Evolutionary conservation across 2,797 vertebrate species (phyloP).

Genomic region (Sebastes paucispinis): DNA sequence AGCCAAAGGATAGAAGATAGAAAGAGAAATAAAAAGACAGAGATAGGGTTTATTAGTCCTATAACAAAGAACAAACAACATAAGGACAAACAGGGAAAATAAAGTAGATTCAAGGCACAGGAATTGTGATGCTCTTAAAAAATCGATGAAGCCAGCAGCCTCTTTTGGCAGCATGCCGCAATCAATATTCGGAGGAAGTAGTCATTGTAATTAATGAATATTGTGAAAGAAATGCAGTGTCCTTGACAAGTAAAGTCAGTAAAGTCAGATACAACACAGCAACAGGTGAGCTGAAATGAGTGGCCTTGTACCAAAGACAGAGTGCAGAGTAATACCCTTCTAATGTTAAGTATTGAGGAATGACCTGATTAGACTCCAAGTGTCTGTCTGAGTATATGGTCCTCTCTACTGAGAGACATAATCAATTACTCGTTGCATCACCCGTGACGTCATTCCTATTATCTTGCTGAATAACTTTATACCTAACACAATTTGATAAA

Average conservation of each 20-base stretch:
- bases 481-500: not conserved
- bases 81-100: not conserved
- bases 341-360: too few species aligned
- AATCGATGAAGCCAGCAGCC: not conserved
- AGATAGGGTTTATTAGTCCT: not conserved
- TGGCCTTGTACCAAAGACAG: not conserved
- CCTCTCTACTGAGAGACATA: constrained; percentile 5
- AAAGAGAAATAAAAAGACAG: not conserved
- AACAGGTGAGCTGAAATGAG: not conserved
- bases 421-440: not conserved
- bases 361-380: not conserved
- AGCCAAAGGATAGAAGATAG: not conserved
- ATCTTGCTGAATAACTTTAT: not conserved
- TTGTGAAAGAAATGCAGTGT: not conserved
- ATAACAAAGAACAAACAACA: not conserved
- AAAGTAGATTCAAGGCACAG: not conserved
- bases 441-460: not conserved
- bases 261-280: not conserved
- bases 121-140: not conserved
- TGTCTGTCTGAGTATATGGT: not conserved
- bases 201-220: not conserved
- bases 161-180: not conserved
- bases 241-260: not conserved
- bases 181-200: not conserved
- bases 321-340: not conserved